Percentiles rank a stretch among this genome's conserved stretches.
Evolutionary conservation across 2,113 vertebrate genomes (phyloP).

Genomic region (Monarcha castaneiventris): DNA sequence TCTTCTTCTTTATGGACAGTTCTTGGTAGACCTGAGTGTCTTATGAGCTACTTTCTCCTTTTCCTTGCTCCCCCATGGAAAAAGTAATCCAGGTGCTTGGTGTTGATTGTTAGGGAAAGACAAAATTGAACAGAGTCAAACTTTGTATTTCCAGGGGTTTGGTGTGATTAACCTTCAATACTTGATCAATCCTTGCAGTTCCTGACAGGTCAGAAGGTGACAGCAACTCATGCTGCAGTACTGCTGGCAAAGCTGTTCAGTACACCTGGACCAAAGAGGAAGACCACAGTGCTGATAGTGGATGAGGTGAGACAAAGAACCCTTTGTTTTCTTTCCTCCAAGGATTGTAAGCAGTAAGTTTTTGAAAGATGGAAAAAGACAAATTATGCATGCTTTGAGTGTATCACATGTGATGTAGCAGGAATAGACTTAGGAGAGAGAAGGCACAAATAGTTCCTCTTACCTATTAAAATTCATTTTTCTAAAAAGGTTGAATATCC

Average conservation of each 20-base stretch:
- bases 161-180: background rate
- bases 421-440: background rate
- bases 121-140: background rate
- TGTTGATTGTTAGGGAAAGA: background rate
- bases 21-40: background rate
- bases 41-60: background rate
- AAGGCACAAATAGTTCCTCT: background rate
- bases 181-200: conserved; percentile 72
- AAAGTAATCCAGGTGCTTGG: background rate
- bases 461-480: background rate
- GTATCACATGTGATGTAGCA: background rate
- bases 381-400: background rate
- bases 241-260: conserved; percentile 87
- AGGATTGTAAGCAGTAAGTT: background rate
- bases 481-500: background rate
- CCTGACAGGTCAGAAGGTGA: conserved; percentile 89
- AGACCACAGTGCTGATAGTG: conserved; percentile 87
- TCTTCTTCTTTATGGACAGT: background rate
- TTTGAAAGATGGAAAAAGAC: background rate
- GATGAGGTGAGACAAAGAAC: conserved; percentile 83
- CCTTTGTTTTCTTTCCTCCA: background rate
- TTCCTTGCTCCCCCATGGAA: rapidly evolving
- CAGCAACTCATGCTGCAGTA: conserved; percentile 84
- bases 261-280: conserved; percentile 77
- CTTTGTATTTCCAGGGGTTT: background rate